Base-by-base conservation (phyloP, 2,888 invertebrate species). In the Thecocarcelia acutangulata region DNA sequence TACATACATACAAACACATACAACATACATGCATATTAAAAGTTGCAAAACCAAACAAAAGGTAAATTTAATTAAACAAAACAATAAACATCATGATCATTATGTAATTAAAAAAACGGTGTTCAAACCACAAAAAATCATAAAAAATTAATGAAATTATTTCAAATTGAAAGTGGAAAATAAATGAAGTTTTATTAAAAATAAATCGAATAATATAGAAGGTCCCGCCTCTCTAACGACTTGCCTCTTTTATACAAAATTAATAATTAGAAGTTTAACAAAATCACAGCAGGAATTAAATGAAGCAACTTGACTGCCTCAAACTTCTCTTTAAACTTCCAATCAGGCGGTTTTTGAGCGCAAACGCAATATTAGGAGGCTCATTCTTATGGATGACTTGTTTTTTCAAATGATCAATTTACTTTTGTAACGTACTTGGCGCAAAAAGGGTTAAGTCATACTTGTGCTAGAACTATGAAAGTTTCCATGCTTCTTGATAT, bases 21-120 rank as follows among this genome's bases (percentile, higher is more conserved):
- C 48, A 66, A 69, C 21, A 86, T 15, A 52, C 50, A 21, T 21
- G 13, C 24, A 54, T 58, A n/a, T 40, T 56, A 46, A 56, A 19
- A 64, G 11, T 56, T 56, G 24, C 8, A 68, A 69, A 24, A 8
- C 15, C 44, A 50, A 66, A 48, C 5, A 68, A 52, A 42, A 15
- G 12, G 42, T 19, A 40, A 56, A 12, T 46, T 63, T 19, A 28
- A 54, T 46, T 21, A 61, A n/a, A 19, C 46, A 50, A 42, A 59
- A 24, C 44, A 69, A 37, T 19, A 44, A 69, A 61, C 21, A 75
- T 48, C 61, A 72, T 37, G 54, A 37, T 37, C 69, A 76, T 61
- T 54, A 85, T 85, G 82, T 83, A 84, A 83, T 83, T 84, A 85
- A 56, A 54, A n/a, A 48, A 12, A 50, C 50, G 42, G 21, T 50